A percentile compares a stretch with the other conserved stretches of the same genome.
These are phyloP conservation scores for Ernsta delagoae DNA, from an alignment of 2,888 invertebrate genomes.

Conservation along the genomic window DNA sequence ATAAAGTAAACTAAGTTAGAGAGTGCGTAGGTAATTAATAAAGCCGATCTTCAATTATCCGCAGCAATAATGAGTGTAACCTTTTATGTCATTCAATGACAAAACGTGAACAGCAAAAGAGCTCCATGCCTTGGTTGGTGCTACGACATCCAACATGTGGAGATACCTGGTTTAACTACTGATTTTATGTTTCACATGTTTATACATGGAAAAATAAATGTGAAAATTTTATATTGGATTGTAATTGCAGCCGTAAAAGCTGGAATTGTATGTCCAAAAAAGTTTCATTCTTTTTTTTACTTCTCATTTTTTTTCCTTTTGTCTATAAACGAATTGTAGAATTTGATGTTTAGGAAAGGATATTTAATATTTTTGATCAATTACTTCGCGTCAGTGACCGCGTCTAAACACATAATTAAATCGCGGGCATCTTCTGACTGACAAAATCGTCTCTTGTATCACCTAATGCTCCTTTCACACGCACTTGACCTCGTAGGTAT, in stretches of 20 bases:
- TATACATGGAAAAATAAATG: too few species aligned
- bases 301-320: too few species aligned
- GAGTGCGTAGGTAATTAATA: constrained; percentile 58
- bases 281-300: too few species aligned
- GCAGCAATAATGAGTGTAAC: constrained; percentile 63
- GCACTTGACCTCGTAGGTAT: constrained; percentile 40
- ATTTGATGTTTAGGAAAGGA: too few species aligned
- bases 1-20: constrained; percentile 33
- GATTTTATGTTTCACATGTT: not conserved
- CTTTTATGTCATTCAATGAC: constrained; percentile 61
- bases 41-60: constrained; percentile 61
- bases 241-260: too few species aligned
- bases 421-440: not conserved
- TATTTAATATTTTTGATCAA: too few species aligned
- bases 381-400: too few species aligned
- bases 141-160: constrained; percentile 56
- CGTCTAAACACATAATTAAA: not conserved
- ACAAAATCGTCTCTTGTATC: constrained; percentile 8
- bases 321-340: too few species aligned
- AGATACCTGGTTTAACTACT: constrained; percentile 42
- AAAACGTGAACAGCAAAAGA: constrained; percentile 60
- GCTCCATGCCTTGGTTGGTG: constrained; percentile 57
- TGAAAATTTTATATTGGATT: too few species aligned
- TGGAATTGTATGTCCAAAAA: too few species aligned
- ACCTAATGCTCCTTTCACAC: constrained; percentile 32